A percentile compares a stretch with the other conserved stretches of the same genome.
These are phyloP conservation scores for Pemphredon lugubris DNA, from an alignment of 2,888 invertebrate genomes.

Conservation along the genomic window DNA sequence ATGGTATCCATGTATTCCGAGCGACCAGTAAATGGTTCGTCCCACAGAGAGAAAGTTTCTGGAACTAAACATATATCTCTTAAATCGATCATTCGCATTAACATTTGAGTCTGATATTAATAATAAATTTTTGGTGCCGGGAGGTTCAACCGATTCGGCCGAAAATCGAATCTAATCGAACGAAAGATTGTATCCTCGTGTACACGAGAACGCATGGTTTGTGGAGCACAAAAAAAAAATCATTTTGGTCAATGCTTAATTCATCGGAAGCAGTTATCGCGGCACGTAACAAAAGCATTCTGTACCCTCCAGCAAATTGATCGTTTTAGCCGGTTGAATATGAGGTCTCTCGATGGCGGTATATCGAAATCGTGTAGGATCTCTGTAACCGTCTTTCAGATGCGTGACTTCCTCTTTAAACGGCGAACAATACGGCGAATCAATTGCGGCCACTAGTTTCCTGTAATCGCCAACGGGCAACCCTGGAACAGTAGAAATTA, in stretches of 20 bases:
- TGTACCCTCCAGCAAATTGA: conserved; percentile 62
- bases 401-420: conserved; percentile 83
- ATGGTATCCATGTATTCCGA: conserved; percentile 85
- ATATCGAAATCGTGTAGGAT: conserved; percentile 84
- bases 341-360: conserved; percentile 83
- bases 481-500: conserved; percentile 74
- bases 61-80: conserved; percentile 80
- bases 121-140: no score
- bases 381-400: conserved; percentile 84
- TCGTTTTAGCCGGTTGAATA: conserved; percentile 82
- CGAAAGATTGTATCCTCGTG: no score
- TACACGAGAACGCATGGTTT: no score
- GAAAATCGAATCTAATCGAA: no score
- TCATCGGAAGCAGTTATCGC: no score
- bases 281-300: no score
- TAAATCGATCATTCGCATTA: background rate
- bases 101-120: no score
- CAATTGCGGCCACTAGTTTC: conserved; percentile 84
- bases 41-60: conserved; percentile 82
- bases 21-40: conserved; percentile 83
- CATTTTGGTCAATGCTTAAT: no score
- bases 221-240: no score
- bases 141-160: no score
- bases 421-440: conserved; percentile 84
- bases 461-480: conserved; percentile 83